Conservation (phyloP, 2,797 vertebrate species). For the Rhinichthys osculus region DNA sequence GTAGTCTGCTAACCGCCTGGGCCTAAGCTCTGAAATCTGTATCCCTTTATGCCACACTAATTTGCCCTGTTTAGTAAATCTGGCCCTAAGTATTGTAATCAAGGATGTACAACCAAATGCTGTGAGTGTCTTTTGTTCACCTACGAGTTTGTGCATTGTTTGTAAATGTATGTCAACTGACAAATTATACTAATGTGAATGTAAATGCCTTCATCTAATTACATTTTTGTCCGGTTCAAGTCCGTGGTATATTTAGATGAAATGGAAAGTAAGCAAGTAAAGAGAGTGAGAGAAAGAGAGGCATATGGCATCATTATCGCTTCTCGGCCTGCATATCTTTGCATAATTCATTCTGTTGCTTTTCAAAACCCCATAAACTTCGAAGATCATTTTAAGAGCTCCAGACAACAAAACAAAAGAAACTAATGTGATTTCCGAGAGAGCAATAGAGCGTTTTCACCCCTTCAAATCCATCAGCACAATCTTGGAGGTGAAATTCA, state of each 20-base stretch:
- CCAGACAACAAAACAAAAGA: conserved; percentile 26
- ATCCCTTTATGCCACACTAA: no score
- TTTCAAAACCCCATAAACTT: conserved; percentile 42
- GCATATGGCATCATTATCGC: conserved; percentile 15
- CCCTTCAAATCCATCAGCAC: conserved; percentile 34
- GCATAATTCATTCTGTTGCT: conserved; percentile 30
- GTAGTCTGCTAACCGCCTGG: no score
- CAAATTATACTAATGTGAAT: conserved; percentile 3
- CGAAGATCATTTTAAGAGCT: conserved; percentile 34
- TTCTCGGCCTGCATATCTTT: conserved; percentile 17
- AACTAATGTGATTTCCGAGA: conserved; percentile 24
- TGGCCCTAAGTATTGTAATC: background rate
- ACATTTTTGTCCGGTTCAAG: background rate
- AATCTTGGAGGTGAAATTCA: conserved; percentile 39
- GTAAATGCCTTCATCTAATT: conserved; percentile 3
- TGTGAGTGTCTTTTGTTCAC: background rate
- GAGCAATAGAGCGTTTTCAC: conserved; percentile 8
- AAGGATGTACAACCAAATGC: background rate
- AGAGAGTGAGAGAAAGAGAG: conserved; percentile 15
- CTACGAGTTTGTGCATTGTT: background rate
- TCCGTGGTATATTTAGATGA: background rate
- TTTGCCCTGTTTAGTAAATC: background rate
- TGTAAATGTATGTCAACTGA: background rate
- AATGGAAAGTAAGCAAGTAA: background rate
- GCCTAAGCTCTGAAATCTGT: no score